A percentile compares a stretch with the other conserved stretches of the same genome.
Conservation (phyloP, 2,797 vertebrate species). For the Rhynchotus rufescens region DNA sequence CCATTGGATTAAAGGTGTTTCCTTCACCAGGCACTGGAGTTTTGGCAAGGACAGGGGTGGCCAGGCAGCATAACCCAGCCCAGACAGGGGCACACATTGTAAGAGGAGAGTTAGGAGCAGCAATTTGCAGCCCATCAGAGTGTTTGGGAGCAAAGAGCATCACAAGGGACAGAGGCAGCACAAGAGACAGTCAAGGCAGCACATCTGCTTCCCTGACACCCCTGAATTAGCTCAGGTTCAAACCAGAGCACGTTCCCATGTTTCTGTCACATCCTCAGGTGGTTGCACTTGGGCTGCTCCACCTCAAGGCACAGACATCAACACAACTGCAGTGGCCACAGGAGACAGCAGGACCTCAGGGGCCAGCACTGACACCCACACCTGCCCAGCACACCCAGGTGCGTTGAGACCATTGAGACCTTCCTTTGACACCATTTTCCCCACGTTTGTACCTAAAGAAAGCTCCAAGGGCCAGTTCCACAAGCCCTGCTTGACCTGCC, state of each 20-base stretch:
- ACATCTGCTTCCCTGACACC: fast-evolving
- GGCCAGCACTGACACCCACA: not conserved
- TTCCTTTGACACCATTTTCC: not conserved
- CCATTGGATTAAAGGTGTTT: not conserved
- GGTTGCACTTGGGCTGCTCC: not conserved
- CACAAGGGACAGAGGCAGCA: not conserved
- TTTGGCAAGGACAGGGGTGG: not conserved
- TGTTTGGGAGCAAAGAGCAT: not conserved
- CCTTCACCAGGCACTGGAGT: not conserved
- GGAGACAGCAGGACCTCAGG: not conserved
- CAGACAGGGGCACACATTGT: not conserved
- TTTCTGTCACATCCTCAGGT: not conserved
- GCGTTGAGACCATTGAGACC: not conserved
- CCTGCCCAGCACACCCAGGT: not conserved
- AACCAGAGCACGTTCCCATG: not conserved
- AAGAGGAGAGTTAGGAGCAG: not conserved
- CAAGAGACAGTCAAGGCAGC: not conserved
- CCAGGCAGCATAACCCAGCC: not conserved
- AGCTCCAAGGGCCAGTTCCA: constrained; percentile 11
- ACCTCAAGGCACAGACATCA: not conserved
- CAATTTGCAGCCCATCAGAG: not conserved
- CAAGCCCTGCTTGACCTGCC: constrained; percentile 19
- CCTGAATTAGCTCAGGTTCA: not conserved
- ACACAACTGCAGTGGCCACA: no score
- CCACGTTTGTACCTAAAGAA: not conserved